Evolutionary conservation across 2,888 invertebrate species (phyloP), one percentile per base, ranked within the genome.

Genomic region (Crossocerus cetratus): DNA sequence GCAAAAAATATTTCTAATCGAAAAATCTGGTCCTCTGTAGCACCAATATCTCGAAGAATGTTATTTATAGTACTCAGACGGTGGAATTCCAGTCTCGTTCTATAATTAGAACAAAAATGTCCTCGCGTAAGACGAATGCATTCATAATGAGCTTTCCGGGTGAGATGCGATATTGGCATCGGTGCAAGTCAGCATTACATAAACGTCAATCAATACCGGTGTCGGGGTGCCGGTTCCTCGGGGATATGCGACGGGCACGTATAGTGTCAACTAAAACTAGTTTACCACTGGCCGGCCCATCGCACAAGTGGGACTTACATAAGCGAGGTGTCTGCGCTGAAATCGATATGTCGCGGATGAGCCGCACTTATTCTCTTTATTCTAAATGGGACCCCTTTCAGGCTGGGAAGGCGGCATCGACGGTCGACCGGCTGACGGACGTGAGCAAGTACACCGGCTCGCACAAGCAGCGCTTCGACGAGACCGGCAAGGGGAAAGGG

Each of bases 391-490:
- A 14, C 49, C 16, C 14, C 49, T 49, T 58, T 2, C 90, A 91
- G 82, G 90, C 92, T 2, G 86, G 87, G 5, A 91, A 88, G 76
- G 86, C 88, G 2, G 88, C 90, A 2, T 90, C 90, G n/a, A 89
- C 92, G 0, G 94, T 95, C 2, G 95, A 95, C 81, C 93, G 97
- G 73, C 90, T 97, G 80, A 97, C 97, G 0, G 97, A 97, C 88
- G 93, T 95, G n/a, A 94, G 93, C 84, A 96, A 96, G 87, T 97
- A 96, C 90, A 97, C 97, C 0, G 97, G 97, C 61, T 95, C 96
- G 3, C 96, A 96, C 89, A 96, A 94, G 88, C 95, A 96, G 84
- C 94, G 97, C 22, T 97, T 97, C 87, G 97, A 97, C 90, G 94
- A 95, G 65, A 91, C 92, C 23, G 97, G 97, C 71, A 96, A 96